Percentiles rank a stretch among this genome's conserved stretches.
phyloP scores from a whole-genome alignment of 2,888 invertebrate species.

The Leptinotarsa peninsularis region DNA sequence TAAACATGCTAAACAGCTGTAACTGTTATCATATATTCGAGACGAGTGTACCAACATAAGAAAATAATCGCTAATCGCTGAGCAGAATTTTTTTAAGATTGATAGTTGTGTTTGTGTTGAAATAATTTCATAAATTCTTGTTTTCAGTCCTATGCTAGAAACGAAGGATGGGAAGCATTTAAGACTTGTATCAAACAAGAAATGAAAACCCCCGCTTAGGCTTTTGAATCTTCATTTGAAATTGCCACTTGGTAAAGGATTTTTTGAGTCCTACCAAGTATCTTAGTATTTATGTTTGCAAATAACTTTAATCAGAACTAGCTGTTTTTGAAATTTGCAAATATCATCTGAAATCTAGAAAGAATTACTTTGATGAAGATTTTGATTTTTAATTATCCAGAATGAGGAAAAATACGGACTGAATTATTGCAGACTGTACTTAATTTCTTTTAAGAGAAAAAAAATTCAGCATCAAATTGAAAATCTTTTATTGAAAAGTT shows the following conservation, averaged over 20 bases:
- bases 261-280: no score
- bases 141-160: conserved; percentile 84
- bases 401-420: background rate
- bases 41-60: no score
- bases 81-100: background rate
- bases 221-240: conserved; percentile 17
- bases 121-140: conserved; percentile 32
- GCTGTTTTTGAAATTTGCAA: background rate
- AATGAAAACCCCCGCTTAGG: conserved; percentile 40
- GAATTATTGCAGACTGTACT: conserved; percentile 1
- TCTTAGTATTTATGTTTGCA: no score
- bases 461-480: background rate
- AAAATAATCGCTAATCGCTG: no score
- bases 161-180: conserved; percentile 91
- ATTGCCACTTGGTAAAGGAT: background rate
- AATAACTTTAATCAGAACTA: background rate
- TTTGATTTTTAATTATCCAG: background rate
- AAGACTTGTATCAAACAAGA: conserved; percentile 42
- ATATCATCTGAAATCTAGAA: background rate
- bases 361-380: background rate
- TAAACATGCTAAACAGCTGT: no score
- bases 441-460: background rate
- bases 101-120: background rate
- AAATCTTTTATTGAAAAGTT: background rate
- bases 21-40: no score